Conservation (phyloP, 2,113 vertebrate genomes). For the Pangasianodon hypophthalmus region DNA sequence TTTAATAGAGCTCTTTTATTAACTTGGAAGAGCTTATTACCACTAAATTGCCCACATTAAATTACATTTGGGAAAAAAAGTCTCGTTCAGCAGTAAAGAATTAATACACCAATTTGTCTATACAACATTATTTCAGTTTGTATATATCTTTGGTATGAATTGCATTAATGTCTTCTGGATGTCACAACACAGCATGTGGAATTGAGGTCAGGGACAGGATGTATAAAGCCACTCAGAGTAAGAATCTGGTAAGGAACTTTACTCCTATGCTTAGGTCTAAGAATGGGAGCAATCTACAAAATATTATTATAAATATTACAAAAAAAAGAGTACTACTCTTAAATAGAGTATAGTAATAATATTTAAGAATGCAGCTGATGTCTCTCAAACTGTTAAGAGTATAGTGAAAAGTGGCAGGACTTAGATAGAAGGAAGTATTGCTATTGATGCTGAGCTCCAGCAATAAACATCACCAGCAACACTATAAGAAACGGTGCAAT, state of each 20-base stretch:
- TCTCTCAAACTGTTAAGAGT: neutral
- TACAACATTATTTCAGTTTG: neutral
- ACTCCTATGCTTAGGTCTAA: neutral
- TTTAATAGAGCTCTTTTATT: neutral
- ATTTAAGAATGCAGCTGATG: neutral
- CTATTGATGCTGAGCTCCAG: neutral
- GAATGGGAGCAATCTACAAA: neutral
- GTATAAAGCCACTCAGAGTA: neutral
- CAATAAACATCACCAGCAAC: neutral
- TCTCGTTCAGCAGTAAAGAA: neutral
- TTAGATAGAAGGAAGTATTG: neutral
- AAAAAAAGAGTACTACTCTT: neutral
- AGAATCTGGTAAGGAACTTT: neutral
- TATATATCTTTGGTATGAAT: neutral
- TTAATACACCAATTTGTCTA: neutral
- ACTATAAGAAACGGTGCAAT: neutral
- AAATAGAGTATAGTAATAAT: neutral
- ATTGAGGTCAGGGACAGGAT: neutral
- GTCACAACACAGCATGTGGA: neutral
- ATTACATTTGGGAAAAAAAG: neutral
- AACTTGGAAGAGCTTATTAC: neutral
- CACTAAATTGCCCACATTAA: neutral
- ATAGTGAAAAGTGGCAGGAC: neutral
- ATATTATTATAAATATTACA: neutral
- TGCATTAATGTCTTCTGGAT: neutral